Conservation (phyloP, 2,888 invertebrate genomes). For the Bembecia ichneumoniformis region DNA sequence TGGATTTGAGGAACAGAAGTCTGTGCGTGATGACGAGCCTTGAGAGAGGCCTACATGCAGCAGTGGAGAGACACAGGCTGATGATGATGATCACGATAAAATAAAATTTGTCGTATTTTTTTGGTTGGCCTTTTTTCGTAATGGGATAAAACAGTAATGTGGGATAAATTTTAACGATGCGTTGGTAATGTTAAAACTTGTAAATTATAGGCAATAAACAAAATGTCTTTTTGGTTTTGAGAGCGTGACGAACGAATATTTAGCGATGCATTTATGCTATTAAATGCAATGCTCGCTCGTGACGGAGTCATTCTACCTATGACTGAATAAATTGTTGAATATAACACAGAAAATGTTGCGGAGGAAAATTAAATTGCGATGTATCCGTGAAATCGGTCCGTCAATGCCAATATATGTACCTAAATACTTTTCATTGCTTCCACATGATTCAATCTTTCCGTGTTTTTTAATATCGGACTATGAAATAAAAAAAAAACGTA, state of each 20-base stretch:
- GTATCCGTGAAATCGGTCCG: constrained; percentile 37
- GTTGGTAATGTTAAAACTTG: no score
- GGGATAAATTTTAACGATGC: no score
- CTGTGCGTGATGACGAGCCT: no score
- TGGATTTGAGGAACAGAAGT: no score
- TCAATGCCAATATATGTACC: constrained; percentile 26
- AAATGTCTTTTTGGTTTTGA: constrained; percentile 27
- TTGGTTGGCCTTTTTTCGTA: no score
- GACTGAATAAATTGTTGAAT: constrained; percentile 8
- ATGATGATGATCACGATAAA: no score
- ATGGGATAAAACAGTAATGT: no score
- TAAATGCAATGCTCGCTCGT: constrained; percentile 12
- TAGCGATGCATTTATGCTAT: constrained; percentile 25
- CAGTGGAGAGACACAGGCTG: no score
- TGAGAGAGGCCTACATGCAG: no score
- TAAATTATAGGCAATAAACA: constrained; percentile 2
- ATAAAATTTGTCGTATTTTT: no score
- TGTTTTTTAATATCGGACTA: neutral
- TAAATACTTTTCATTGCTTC: neutral
- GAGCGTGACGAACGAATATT: constrained; percentile 38
- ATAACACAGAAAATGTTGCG: constrained; percentile 9
- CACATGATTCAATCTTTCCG: no score
- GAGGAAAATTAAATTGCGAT: constrained; percentile 17
- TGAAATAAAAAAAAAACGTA: no score
- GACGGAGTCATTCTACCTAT: constrained; percentile 8